Base-by-base conservation (phyloP, 1,140 invertebrate genomes). In the Leptinotarsa undecemlineata region DNA sequence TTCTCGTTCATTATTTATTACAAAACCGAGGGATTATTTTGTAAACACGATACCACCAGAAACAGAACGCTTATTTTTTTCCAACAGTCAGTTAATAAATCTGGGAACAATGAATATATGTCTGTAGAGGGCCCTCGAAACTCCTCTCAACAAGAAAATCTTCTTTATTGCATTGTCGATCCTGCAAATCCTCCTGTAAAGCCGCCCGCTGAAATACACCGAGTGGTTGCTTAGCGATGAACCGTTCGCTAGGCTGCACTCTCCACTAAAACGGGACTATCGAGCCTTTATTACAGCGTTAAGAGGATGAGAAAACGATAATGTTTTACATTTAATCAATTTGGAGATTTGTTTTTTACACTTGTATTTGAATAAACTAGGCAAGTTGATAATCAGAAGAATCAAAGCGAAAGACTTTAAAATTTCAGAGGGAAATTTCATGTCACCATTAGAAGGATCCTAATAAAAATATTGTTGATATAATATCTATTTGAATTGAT, bases 131-230 rank as follows among this genome's bases (percentile, higher is more conserved):
- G 75, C 75, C 73, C 82, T 83, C 67, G 75, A 82, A 78, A 70
- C 76, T 76, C 72, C 81, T 83, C 82, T 84, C 83, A 82, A 83
- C 83, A 84, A 84, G 82, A 84, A 84, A 84, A 84, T 84, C 83
- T 84, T 81, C 82, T 84, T 84, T 84, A 84, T 84, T 84, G 82
- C 83, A 71, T 72, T 80, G 79, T 78, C 80, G 82, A 84, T 83
- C 76, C 82, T 74, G 82, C 81, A 84, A 84, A 83, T 84, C 83
- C 81, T 73, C 72, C 75, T 48, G 71, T 21, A 82, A 83, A 81
- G 78, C 82, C 73, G 68, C 71, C 69, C 73, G 72, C 71, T 76
- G 78, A 75, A 76, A 79, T 76, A 77, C 74, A 76, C 76, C 23
- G 68, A 48, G 67, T 74, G 77, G 81, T 82, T 82, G 81, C 82